Conservation (phyloP, 2,888 invertebrate species). For the Cryptocheilus praepositus region DNA sequence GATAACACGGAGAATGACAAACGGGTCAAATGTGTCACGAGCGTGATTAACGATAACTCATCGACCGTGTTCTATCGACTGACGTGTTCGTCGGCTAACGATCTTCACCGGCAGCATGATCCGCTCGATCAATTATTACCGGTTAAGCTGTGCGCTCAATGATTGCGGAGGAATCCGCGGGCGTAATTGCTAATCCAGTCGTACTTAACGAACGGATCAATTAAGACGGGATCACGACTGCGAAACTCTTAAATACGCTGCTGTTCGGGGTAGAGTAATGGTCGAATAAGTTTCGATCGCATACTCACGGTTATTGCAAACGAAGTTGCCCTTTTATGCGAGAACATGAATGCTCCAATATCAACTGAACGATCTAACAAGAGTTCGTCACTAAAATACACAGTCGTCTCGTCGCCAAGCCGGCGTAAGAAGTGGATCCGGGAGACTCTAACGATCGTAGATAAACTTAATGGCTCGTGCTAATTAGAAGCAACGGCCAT, state of each 20-base stretch:
- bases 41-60: slow-evolving; percentile 32
- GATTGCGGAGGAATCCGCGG: too few relatives aligned
- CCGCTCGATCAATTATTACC: slow-evolving; percentile 24
- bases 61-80: slow-evolving; percentile 33
- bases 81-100: slow-evolving; percentile 28
- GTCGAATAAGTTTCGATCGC: too few relatives aligned
- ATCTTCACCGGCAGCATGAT: slow-evolving; percentile 33
- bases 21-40: slow-evolving; percentile 28
- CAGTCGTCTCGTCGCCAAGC: slow-evolving; percentile 25
- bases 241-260: too few relatives aligned
- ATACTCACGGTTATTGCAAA: neutral
- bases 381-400: slow-evolving; percentile 30
- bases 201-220: too few relatives aligned
- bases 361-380: slow-evolving; percentile 4
- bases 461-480: slow-evolving; percentile 52
- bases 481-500: slow-evolving; percentile 62
- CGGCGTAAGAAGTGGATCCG: slow-evolving; percentile 35
- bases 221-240: too few relatives aligned
- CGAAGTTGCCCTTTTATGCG: neutral
- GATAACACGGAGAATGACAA: neutral
- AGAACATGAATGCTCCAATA: neutral
- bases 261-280: too few relatives aligned
- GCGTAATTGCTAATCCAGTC: too few relatives aligned
- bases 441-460: slow-evolving; percentile 45
- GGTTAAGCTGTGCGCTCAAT: too few relatives aligned